Conservation (phyloP, 2,888 invertebrate genomes). For the Lepidochitona cinerea region DNA sequence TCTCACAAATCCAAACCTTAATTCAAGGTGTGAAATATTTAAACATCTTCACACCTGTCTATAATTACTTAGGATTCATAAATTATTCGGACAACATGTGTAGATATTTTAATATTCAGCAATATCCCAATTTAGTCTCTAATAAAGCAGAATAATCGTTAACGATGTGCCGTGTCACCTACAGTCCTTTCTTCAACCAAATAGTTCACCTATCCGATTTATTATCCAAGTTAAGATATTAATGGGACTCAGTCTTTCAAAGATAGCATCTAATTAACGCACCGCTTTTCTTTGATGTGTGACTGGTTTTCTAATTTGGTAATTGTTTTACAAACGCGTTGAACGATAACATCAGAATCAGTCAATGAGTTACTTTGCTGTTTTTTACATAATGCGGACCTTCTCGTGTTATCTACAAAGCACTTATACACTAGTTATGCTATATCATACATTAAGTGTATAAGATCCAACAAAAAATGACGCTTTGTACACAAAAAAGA, state of each 20-base stretch:
- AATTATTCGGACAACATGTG: too few relatives aligned
- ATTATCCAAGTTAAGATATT: conserved; percentile 1
- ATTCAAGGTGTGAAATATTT: too few relatives aligned
- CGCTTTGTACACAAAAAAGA: too few relatives aligned
- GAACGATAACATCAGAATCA: neutral
- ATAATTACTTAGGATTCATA: too few relatives aligned
- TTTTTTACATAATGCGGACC: conserved; percentile 1
- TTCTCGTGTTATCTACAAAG: too few relatives aligned
- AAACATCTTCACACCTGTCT: too few relatives aligned
- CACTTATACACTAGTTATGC: too few relatives aligned
- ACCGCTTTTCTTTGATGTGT: neutral
- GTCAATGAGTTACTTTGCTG: neutral
- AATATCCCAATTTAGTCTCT: too few relatives aligned
- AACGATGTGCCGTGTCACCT: neutral
- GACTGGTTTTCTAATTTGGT: conserved; percentile 1
- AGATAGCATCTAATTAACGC: neutral
- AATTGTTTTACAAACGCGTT: conserved; percentile 4
- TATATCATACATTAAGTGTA: too few relatives aligned
- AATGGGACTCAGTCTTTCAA: neutral
- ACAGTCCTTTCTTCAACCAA: neutral
- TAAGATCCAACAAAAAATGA: too few relatives aligned
- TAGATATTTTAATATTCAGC: too few relatives aligned
- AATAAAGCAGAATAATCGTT: neutral
- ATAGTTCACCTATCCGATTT: neutral
- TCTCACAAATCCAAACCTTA: too few relatives aligned